Evolutionary conservation across 2,888 invertebrate genomes (phyloP).

Genomic region (Drosophila macrospina): DNA sequence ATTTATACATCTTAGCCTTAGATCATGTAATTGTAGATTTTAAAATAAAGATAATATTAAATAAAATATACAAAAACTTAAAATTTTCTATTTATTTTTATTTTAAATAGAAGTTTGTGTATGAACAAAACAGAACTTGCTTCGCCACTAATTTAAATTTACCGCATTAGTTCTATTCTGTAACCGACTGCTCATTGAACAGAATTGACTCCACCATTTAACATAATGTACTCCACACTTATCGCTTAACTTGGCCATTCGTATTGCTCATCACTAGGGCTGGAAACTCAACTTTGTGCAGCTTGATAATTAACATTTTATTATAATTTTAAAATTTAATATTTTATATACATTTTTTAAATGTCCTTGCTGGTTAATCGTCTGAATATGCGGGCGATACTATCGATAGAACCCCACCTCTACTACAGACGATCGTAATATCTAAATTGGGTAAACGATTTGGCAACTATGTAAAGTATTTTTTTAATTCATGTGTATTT

Average conservation of each 20-base stretch:
- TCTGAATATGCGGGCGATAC: neutral
- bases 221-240: neutral
- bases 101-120: no score
- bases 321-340: no score
- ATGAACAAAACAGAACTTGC: neutral
- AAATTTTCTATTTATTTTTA: neutral
- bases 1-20: constrained; percentile 49
- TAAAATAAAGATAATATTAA: constrained; percentile 31
- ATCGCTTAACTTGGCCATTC: neutral
- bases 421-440: neutral
- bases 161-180: neutral
- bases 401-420: neutral
- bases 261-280: no score
- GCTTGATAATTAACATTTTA: no score
- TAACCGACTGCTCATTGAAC: neutral
- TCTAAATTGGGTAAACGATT: neutral
- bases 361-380: no score
- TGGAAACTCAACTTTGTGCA: no score
- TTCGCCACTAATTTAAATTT: neutral
- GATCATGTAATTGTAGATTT: constrained; percentile 24
- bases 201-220: neutral
- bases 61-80: neutral
- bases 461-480: constrained; percentile 2
- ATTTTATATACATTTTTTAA: no score
- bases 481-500: constrained; percentile 8